A percentile compares a stretch with the other conserved stretches of the same genome.
Evolutionary conservation across 1,140 invertebrate genomes (phyloP).

Genomic region (Zophobas morio): DNA sequence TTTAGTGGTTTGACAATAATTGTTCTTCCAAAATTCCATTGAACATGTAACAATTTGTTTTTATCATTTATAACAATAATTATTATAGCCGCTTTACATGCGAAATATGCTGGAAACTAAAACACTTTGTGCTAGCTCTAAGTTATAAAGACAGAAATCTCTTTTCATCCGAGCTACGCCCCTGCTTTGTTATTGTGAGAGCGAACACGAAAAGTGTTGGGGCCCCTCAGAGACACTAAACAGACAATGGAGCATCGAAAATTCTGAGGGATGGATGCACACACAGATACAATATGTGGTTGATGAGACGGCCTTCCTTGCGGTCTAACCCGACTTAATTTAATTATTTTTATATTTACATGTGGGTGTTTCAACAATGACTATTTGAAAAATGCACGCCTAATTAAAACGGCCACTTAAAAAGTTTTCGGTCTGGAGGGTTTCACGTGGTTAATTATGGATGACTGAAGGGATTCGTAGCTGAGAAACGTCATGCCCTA

Average conservation of each 20-base stretch:
- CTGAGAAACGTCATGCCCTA: background rate
- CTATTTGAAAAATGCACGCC: background rate
- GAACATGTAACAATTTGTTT: too few species aligned
- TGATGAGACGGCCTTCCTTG: background rate
- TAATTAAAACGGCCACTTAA: background rate
- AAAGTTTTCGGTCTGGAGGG: background rate
- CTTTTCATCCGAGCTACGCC: too few species aligned
- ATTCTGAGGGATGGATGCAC: background rate
- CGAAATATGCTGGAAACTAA: too few species aligned
- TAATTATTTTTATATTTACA: background rate
- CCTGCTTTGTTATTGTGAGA: background rate
- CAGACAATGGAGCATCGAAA: background rate
- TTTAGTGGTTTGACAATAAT: too few species aligned
- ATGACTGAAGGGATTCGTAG: background rate
- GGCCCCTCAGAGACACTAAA: background rate
- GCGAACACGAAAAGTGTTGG: background rate
- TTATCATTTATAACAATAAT: too few species aligned
- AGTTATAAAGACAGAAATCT: too few species aligned
- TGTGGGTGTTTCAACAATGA: background rate
- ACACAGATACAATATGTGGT: background rate
- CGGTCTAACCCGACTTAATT: background rate
- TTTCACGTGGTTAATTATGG: background rate
- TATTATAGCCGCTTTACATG: too few species aligned
- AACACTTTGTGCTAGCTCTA: too few species aligned
- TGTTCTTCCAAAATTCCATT: too few species aligned